Evolutionary conservation across 2,797 vertebrate species (phyloP), one percentile per base, ranked within the genome.

Genomic region (Craterocephalus amniculus): DNA sequence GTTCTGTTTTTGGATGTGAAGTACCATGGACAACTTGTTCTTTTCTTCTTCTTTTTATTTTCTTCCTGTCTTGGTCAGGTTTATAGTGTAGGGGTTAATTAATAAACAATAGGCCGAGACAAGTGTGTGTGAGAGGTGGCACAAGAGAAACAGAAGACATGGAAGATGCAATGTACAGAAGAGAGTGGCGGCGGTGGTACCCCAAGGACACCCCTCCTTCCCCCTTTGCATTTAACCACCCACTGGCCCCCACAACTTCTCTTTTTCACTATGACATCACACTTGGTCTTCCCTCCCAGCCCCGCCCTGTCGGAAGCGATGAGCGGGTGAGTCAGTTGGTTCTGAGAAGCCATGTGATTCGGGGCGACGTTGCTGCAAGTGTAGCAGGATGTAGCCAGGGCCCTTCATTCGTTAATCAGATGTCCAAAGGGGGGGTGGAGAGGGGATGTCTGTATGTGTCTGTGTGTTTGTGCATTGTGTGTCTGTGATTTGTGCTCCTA

Each of bases 221-320:
- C 49, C 24, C 3, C 13, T 16, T 18, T 20, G 48, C 38, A 14
- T 59, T 57, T 51, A 54, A 40, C 61, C 62, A 38, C 48, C 68
- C 79, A 22, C 29, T 18, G 54, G 55, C 69, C 74, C 67, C 63
- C 40, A 67, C 67, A 85, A 89, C 69, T 78, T 75, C 67, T 54
- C 64, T 26, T 43, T 74, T 81, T 70, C 63, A 43, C 68, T 48
- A 74, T 94, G 92, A 92, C 91, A 91, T 94, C 91, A 95, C 86
- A 81, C 59, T 79, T 82, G 55, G 63, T 88, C 81, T 63, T 88
- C 86, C 90, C 94, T 95, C 86, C 85, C 72, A 94, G 95, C 91
- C 92, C 92, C 86, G 83, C 92, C 94, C 94, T 96, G 94, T 96
- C 94, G 89, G 84, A 95, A 95, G 89, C 82, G 84, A 95, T 95